A percentile compares a stretch with the other conserved stretches of the same genome.
These are phyloP conservation scores for Rhabdomys dilectus DNA, from an alignment of 2,113 vertebrate species.

Conservation along the genomic window DNA sequence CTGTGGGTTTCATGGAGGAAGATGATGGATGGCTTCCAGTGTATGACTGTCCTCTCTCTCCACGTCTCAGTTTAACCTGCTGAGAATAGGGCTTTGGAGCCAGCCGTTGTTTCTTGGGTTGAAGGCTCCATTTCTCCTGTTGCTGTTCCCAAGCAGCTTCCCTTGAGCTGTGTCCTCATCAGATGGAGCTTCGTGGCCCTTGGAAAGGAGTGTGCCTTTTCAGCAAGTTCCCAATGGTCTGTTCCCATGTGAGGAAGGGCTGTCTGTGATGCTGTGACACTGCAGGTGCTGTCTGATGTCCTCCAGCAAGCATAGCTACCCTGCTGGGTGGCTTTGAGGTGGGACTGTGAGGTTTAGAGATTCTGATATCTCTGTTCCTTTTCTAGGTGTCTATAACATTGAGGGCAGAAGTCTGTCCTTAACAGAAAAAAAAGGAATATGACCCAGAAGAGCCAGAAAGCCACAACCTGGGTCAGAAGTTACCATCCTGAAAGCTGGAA, in stretches of 20 bases:
- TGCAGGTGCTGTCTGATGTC: neutral
- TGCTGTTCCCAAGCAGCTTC: neutral
- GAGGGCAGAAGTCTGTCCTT: conserved; percentile 26
- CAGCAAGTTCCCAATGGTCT: neutral
- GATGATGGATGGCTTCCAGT: neutral
- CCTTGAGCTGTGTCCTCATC: neutral
- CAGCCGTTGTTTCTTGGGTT: neutral
- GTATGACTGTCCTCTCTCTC: neutral
- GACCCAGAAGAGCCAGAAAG: conserved; percentile 58
- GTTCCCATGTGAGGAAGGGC: neutral
- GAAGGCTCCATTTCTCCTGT: neutral
- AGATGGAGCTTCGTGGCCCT: neutral
- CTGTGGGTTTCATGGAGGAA: neutral
- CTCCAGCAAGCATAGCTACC: neutral
- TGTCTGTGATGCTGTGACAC: neutral
- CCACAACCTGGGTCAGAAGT: conserved; percentile 28
- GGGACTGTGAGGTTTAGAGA: neutral
- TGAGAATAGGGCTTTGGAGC: neutral
- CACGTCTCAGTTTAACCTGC: neutral
- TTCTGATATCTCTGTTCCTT: conserved; percentile 40
- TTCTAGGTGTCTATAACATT: conserved; percentile 60
- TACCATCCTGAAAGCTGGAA: conserved; percentile 50
- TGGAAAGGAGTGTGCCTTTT: neutral
- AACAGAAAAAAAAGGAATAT: conserved; percentile 40
- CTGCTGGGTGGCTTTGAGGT: neutral